A percentile compares a stretch with the other conserved stretches of the same genome.
Evolutionary conservation across 2,113 vertebrate genomes (phyloP).

Genomic region (Regulus satrapa): DNA sequence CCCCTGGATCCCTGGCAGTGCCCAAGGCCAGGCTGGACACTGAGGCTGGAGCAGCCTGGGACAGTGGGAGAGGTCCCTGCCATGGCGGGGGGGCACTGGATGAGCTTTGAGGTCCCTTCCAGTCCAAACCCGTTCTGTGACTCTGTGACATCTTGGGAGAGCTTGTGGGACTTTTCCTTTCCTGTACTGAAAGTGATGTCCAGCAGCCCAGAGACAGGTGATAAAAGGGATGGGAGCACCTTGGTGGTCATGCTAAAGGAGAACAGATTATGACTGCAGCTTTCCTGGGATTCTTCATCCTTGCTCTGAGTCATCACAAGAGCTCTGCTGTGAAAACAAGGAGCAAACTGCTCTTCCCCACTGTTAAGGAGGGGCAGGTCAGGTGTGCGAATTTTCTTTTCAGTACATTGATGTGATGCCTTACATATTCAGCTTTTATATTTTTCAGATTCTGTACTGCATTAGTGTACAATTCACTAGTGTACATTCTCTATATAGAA

Average conservation of each 20-base stretch:
- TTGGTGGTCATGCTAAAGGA: neutral
- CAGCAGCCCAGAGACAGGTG: neutral
- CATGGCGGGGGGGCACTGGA: fast-evolving
- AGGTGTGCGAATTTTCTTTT: neutral
- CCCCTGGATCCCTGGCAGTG: neutral
- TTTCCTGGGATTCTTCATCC: neutral
- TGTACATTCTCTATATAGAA: neutral
- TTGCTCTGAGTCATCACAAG: neutral
- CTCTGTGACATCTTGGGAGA: neutral
- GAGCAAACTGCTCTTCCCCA: neutral
- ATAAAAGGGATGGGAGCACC: neutral
- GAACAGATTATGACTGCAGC: neutral
- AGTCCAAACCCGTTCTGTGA: neutral
- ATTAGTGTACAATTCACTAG: neutral
- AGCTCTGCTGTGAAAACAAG: neutral
- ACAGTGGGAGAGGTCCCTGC: neutral
- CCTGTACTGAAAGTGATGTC: neutral
- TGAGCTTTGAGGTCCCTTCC: neutral
- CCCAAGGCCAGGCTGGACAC: fast-evolving
- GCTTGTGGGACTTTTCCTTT: no score
- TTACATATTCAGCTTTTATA: neutral
- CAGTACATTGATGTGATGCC: neutral
- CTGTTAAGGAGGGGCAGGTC: neutral
- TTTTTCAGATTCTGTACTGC: neutral
- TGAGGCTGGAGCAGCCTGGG: neutral